These are phyloP conservation scores for Sternarchorhynchus goeldii DNA, from an alignment of 2,797 vertebrate genomes.

Conservation along the genomic window DNA sequence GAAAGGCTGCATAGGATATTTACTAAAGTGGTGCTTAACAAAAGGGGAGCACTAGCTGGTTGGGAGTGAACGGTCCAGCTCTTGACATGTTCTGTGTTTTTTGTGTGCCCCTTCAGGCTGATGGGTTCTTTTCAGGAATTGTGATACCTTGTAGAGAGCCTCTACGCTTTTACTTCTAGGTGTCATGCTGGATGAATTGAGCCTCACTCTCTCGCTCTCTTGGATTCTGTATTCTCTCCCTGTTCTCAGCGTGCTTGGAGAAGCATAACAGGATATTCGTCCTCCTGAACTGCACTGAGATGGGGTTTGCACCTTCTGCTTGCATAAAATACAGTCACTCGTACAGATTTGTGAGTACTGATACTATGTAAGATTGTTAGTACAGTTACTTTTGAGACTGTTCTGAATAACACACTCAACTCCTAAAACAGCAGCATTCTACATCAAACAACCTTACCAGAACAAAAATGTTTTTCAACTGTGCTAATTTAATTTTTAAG, in stretches of 20 bases:
- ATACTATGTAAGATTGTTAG: conserved; percentile 10
- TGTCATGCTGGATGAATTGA: conserved; percentile 34
- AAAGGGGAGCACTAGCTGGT: conserved; percentile 26
- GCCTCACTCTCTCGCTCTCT: conserved; percentile 13
- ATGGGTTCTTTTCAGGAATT: conserved; percentile 27
- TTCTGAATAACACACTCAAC: background rate
- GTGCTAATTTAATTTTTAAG: background rate
- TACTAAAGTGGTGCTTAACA: conserved; percentile 19
- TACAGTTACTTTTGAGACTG: conserved; percentile 11
- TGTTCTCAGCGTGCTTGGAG: conserved; percentile 23
- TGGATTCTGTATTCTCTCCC: conserved; percentile 28
- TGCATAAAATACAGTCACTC: conserved; percentile 19
- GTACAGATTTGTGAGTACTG: conserved; percentile 37
- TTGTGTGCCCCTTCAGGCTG: background rate
- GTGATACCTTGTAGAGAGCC: conserved; percentile 16
- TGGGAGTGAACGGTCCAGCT: conserved; percentile 16
- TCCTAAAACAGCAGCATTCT: conserved; percentile 32
- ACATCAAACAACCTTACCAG: conserved; percentile 9
- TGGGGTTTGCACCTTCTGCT: conserved; percentile 12
- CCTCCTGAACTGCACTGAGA: conserved; percentile 1
- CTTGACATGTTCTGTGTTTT: background rate
- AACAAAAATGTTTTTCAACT: conserved; percentile 6
- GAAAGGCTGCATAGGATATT: conserved; percentile 32
- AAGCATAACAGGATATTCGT: conserved; percentile 24
- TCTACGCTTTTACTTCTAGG: conserved; percentile 29